Evolutionary conservation across 2,888 invertebrate species (phyloP).

Genomic region (Apamea sordens): DNA sequence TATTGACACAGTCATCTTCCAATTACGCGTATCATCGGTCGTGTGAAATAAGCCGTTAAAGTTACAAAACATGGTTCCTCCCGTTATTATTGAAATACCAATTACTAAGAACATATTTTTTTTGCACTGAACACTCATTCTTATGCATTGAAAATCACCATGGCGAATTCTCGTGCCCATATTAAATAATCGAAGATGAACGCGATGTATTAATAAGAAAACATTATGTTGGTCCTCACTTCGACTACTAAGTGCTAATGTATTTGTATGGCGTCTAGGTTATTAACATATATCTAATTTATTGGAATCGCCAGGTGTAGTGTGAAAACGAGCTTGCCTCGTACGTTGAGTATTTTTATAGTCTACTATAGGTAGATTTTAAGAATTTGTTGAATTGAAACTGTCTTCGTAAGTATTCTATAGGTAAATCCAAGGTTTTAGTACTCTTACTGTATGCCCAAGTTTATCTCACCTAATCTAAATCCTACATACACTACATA

Average conservation of each 20-base stretch:
- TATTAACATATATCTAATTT: slow-evolving; percentile 8
- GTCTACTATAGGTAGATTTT: too few species aligned
- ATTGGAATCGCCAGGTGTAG: neutral
- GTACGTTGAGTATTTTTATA: neutral
- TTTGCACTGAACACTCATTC: slow-evolving; percentile 31
- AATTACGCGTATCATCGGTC: slow-evolving; percentile 5
- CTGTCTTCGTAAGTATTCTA: neutral
- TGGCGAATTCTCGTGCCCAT: slow-evolving; percentile 13
- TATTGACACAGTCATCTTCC: slow-evolving; percentile 2
- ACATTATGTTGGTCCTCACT: neutral
- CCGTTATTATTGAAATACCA: slow-evolving; percentile 26
- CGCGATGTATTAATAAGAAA: slow-evolving; percentile 1
- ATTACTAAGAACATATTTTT: slow-evolving; percentile 50
- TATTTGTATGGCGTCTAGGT: neutral
- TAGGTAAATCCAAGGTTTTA: neutral
- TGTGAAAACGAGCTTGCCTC: neutral
- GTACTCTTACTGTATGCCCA: neutral
- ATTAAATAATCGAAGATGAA: slow-evolving; percentile 23
- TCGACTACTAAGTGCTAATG: neutral
- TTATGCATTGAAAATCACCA: slow-evolving; percentile 51
- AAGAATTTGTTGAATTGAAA: neutral
- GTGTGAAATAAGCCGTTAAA: slow-evolving; percentile 20
- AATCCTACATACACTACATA: too few species aligned
- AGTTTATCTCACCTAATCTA: neutral
- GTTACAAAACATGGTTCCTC: slow-evolving; percentile 15